Evolutionary conservation across 1,140 invertebrate species (phyloP), one percentile per base, ranked within the genome.

Genomic region (Orchestia grillus): DNA sequence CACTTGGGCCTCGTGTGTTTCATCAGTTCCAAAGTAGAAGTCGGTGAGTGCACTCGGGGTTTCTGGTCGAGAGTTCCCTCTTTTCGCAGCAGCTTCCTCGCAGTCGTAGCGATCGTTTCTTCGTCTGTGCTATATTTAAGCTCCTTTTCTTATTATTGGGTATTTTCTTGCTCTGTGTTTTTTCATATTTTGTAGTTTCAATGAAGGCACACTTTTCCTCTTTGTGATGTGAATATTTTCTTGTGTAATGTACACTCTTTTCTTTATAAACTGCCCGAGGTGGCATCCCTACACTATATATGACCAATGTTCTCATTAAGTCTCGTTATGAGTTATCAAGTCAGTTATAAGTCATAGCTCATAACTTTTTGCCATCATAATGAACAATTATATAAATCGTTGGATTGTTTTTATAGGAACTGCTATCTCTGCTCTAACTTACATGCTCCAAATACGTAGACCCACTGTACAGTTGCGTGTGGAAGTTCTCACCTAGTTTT

Each of bases 311-410:
- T 77, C 36, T 77, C 62, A 77, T 91, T 91, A 91, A 91, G 88
- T 91, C 28, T 42, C 88, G 88, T 91, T 91, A 91, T 91, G 88
- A 91, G 88, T 91, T 91, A 91, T 91, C 41, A 91, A 91, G 88
- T 91, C 88, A 91, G 44, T 91, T 44, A 43, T 91, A 91, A 43
- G 88, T 43, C 15, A 43, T 44, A 91, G 44, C 88, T 91, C 88
- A 91, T 91, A 88, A 77, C 62, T 77, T 77, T 77, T 91, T 91
- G 88, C 88, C 88, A 91, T 91, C 88, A 44, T 91, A 91, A 91
- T 42, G 88, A 91, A 91, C 88, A 41, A 42, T 91, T 91, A 91
- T 91, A 43, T 42, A 44, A 91, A 91, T 91, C 11, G 62, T 77
- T 77, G 62, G 62, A 91, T 44, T 91, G 41, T 91, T 91, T 88